phyloP scores from a whole-genome alignment of 2,797 vertebrate genomes.

The Corythornis leucogaster region DNA sequence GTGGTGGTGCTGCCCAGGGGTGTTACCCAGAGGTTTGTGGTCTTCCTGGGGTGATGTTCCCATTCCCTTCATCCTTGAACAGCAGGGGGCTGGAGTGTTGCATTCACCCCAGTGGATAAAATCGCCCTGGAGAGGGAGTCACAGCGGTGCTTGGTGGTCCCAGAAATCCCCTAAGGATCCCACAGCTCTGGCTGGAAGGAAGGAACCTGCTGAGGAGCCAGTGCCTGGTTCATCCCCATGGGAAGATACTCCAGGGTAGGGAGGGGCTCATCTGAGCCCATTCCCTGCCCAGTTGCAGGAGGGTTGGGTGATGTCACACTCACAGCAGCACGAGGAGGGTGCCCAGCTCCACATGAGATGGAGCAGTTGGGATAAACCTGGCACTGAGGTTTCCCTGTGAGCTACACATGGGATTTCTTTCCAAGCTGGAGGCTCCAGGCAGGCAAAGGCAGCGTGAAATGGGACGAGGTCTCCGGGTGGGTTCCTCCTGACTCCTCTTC shows the following conservation, averaged over 20 bases:
- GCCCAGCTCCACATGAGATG: rapidly evolving
- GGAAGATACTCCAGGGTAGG: background rate
- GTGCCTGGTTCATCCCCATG: rapidly evolving
- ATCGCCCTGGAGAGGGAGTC: background rate
- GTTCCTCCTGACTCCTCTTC: background rate
- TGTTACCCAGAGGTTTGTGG: background rate
- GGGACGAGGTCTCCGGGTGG: background rate
- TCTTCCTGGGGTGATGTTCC: background rate
- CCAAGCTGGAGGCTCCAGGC: background rate
- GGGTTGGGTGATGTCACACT: rapidly evolving
- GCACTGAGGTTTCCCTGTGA: background rate
- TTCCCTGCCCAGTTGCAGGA: background rate
- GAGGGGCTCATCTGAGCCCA: rapidly evolving
- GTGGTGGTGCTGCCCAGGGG: rapidly evolving
- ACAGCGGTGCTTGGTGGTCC: rapidly evolving
- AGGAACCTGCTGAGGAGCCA: background rate
- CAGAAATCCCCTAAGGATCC: background rate
- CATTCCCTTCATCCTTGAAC: background rate
- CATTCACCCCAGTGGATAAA: background rate
- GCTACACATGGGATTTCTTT: rapidly evolving
- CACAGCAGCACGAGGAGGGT: rapidly evolving
- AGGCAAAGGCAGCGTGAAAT: background rate
- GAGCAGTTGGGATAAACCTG: background rate
- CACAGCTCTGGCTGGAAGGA: rapidly evolving
- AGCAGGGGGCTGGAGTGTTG: background rate